These are phyloP conservation scores for Toxotes jaculatrix DNA, from an alignment of 2,113 vertebrate species.

Conservation along the genomic window DNA sequence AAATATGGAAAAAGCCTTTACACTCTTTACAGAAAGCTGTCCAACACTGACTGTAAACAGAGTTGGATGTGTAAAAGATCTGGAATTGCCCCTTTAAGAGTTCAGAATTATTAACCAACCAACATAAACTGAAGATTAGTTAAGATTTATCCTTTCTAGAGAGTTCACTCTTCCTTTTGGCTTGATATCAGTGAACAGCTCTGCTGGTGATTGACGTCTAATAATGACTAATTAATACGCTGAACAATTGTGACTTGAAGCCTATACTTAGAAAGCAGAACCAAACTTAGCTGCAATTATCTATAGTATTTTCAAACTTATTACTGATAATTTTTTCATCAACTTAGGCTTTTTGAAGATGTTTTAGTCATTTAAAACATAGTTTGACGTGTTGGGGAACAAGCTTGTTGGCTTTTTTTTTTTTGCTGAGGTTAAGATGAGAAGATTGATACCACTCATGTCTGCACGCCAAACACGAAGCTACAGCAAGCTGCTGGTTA, in stretches of 20 bases:
- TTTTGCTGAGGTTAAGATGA: too few relatives aligned
- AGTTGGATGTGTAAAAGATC: not conserved
- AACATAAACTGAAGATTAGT: not conserved
- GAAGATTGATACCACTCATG: too few relatives aligned
- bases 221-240: not conserved
- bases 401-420: too few relatives aligned
- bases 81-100: not conserved
- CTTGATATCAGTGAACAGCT: conserved; percentile 30
- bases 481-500: not conserved
- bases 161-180: conserved; percentile 33
- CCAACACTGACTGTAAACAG: too few relatives aligned
- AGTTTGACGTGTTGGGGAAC: not conserved
- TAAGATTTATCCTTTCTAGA: conserved; percentile 24
- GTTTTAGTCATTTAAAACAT: not conserved
- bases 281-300: not conserved
- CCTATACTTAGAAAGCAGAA: not conserved
- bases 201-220: conserved; percentile 4
- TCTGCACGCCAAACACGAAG: too few relatives aligned
- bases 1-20: too few relatives aligned
- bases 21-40: too few relatives aligned
- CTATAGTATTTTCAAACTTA: not conserved
- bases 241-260: not conserved
- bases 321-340: not conserved
- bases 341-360: not conserved
- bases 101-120: not conserved